Base-by-base conservation (phyloP, 2,888 invertebrate species). In the Platycnemis pennipes region DNA sequence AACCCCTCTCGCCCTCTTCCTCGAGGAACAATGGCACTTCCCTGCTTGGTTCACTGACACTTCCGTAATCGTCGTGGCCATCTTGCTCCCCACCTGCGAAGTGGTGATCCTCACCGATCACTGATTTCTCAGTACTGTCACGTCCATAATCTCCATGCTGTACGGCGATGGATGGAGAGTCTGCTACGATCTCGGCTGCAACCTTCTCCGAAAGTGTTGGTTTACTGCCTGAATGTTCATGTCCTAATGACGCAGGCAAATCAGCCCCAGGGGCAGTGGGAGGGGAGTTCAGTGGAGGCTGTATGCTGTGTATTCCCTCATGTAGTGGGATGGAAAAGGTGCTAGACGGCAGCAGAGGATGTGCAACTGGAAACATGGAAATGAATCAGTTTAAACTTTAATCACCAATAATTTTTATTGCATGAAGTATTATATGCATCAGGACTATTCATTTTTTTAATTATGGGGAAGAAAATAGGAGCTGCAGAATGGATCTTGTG, bases 1-100 rank as follows among this genome's bases (percentile, higher is more conserved):
- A 91, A 0, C 91, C 63, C n/a, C 91, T 91, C 69, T 91, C 91
- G 49, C 63, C 63, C n/a, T 91, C 91, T 69, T 91, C 63, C 44
- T 91, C 91, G 13, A 91, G 63, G 91, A 63, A 91, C 8, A 44
- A 91, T 26, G 63, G 56, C 8, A n/a, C 44, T 42, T 89, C 89
- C 42, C 42, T 45, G 5, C 44, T 44, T 22, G 63, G n/a, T 91
- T 69, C 63, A 44, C 91, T 63, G 19, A 31, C n/a, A 44, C 91
- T 91, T 26, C 69, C 91, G 8, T 89, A 42, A 44, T 87, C 87
- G 19, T 44, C 87, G n/a, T 44, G n/a, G n/a, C 26, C 87, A 87
- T 46, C 87, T 44, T 22, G n/a, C 42, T 86, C 44, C 5, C 13
- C 45, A n/a, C 13, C 11, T 11, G 45, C 22, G 44, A 46, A 5